Conservation (phyloP, 2,888 invertebrate genomes). For the Drosophila kuntzei region DNA sequence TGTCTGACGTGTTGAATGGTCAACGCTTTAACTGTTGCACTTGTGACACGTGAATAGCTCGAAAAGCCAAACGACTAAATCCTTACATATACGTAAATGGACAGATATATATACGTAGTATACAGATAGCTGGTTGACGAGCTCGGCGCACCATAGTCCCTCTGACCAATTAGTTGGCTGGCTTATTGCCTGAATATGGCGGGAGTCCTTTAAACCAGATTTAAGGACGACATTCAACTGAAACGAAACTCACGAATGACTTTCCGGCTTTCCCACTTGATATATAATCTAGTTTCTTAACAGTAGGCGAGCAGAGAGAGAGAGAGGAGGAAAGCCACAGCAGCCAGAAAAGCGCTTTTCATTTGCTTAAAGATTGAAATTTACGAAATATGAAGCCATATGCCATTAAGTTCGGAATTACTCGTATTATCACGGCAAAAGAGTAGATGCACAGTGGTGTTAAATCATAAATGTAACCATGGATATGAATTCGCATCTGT, state of each 20-base stretch:
- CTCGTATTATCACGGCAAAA: slow-evolving; percentile 5
- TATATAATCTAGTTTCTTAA: slow-evolving; percentile 62
- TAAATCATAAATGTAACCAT: neutral
- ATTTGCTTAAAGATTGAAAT: slow-evolving; percentile 8
- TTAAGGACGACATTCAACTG: slow-evolving; percentile 27
- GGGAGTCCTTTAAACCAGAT: slow-evolving; percentile 37
- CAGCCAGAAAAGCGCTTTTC: slow-evolving; percentile 43
- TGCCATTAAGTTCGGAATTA: slow-evolving; percentile 6
- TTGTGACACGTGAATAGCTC: slow-evolving; percentile 43
- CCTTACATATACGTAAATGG: slow-evolving; percentile 13
- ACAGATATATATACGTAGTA: slow-evolving; percentile 12
- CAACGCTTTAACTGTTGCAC: slow-evolving; percentile 60
- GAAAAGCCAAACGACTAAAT: slow-evolving; percentile 42
- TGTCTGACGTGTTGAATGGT: slow-evolving; percentile 68
- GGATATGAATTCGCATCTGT: neutral
- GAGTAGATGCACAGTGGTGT: slow-evolving; percentile 3
- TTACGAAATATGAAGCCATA: slow-evolving; percentile 31
- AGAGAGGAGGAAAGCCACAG: neutral
- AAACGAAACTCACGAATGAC: slow-evolving; percentile 21
- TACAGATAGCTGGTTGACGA: slow-evolving; percentile 34
- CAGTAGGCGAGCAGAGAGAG: neutral
- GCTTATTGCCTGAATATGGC: slow-evolving; percentile 36
- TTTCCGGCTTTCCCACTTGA: slow-evolving; percentile 27
- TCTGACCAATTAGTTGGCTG: slow-evolving; percentile 53
- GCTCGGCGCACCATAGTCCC: slow-evolving; percentile 20